These are phyloP conservation scores for Pseudochirops corinnae DNA, from an alignment of 2,797 vertebrate species.

Conservation along the genomic window DNA sequence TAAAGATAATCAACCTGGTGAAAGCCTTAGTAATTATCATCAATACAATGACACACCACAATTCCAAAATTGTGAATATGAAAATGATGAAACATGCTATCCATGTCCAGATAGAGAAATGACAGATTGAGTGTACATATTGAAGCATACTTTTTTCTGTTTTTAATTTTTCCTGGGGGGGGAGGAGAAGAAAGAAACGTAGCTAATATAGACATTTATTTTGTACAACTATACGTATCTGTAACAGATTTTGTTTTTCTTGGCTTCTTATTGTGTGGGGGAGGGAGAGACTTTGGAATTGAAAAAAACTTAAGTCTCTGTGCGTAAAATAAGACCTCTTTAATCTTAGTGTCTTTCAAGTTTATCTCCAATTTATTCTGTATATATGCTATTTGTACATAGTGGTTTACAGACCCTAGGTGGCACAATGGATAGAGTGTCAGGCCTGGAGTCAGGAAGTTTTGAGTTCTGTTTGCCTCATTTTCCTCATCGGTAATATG, in stretches of 20 bases:
- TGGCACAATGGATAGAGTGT: no score
- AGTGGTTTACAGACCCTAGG: neutral
- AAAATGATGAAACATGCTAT: neutral
- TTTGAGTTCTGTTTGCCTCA: neutral
- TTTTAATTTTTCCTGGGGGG: neutral
- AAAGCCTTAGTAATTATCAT: neutral
- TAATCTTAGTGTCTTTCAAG: neutral
- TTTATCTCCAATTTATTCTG: neutral
- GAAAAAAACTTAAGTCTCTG: neutral
- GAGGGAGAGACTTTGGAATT: neutral
- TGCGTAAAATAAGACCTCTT: neutral
- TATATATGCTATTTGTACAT: neutral
- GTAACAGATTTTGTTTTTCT: neutral
- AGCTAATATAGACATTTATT: neutral
- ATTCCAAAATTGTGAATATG: neutral
- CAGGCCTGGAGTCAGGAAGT: no score
- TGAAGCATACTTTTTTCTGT: neutral
- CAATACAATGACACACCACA: neutral
- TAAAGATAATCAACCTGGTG: neutral
- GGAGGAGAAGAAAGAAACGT: neutral
- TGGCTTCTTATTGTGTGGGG: neutral
- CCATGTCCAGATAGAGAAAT: neutral
- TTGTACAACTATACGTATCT: neutral
- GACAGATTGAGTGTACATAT: neutral
- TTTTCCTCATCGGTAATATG: neutral